phyloP scores from a whole-genome alignment of 1,140 invertebrate genomes.

The Solen grandis region DNA sequence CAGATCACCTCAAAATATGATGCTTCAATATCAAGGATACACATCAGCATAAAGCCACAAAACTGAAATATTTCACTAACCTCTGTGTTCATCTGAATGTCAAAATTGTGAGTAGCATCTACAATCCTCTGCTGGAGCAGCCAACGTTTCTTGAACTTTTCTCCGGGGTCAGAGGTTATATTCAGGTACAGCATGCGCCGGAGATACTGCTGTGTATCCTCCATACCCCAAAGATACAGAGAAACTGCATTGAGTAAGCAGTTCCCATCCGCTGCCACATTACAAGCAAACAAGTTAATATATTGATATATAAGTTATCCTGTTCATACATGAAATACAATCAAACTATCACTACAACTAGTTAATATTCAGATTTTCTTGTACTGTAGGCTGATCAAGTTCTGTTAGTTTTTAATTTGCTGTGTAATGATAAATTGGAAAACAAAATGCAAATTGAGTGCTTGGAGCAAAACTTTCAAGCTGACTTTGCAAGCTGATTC shows the following conservation, averaged over 20 bases:
- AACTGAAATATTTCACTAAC: no score
- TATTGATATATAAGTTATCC: neutral
- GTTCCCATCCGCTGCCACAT: slow-evolving; percentile 88
- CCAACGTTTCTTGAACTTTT: slow-evolving; percentile 86
- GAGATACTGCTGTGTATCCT: slow-evolving; percentile 89
- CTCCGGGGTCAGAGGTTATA: slow-evolving; percentile 83
- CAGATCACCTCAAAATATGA: no score
- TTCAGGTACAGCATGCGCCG: slow-evolving; percentile 89
- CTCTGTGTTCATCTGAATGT: slow-evolving; percentile 41
- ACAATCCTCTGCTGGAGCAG: slow-evolving; percentile 55
- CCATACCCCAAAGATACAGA: slow-evolving; percentile 91
- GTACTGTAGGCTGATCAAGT: no score
- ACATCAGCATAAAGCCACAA: no score
- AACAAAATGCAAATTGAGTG: no score
- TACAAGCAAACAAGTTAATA: neutral
- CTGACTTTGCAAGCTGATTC: no score
- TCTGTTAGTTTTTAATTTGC: no score
- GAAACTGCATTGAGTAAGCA: slow-evolving; percentile 91
- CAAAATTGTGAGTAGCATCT: slow-evolving; percentile 25
- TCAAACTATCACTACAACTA: neutral
- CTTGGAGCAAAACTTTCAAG: no score
- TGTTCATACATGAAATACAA: neutral
- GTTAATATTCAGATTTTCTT: no score
- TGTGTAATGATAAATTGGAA: no score
- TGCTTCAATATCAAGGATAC: no score